Conservation (phyloP, 2,888 invertebrate species). For the Drosophila multiciliata region DNA sequence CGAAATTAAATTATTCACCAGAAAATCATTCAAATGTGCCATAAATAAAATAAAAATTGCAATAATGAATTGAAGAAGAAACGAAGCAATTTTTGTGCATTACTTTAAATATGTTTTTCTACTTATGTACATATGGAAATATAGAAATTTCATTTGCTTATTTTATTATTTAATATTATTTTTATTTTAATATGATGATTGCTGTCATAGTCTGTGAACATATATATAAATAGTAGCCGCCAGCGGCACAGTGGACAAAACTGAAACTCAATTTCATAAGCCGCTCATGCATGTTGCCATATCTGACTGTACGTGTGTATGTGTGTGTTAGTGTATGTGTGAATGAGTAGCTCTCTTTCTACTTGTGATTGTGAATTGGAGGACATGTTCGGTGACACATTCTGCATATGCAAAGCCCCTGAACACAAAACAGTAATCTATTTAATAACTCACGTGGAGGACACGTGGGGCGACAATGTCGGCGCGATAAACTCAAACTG, state of each 20-base stretch:
- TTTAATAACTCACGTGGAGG: conserved; percentile 74
- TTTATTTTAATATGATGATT: conserved; percentile 12
- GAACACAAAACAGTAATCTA: conserved; percentile 71
- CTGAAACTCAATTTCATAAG: conserved; percentile 65
- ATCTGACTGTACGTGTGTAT: background rate
- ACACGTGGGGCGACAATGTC: conserved; percentile 57
- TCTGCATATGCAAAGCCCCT: conserved; percentile 47
- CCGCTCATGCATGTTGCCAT: conserved; percentile 59
- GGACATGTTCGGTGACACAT: conserved; percentile 50
- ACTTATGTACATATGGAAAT: background rate
- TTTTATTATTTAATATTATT: background rate
- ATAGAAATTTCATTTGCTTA: background rate
- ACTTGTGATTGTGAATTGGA: conserved; percentile 18
- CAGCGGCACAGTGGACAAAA: conserved; percentile 43
- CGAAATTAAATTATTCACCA: background rate
- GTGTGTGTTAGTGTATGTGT: conserved; percentile 2
- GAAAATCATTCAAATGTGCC: background rate
- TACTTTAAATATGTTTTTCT: background rate
- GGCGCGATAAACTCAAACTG: conserved; percentile 63
- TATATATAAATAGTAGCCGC: conserved; percentile 23
- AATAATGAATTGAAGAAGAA: background rate
- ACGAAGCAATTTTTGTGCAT: background rate
- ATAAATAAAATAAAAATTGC: background rate
- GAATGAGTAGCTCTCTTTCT: conserved; percentile 5
- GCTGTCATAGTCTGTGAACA: conserved; percentile 5